phyloP scores from a whole-genome alignment of 2,888 invertebrate genomes.

The Dynastes grantii region DNA sequence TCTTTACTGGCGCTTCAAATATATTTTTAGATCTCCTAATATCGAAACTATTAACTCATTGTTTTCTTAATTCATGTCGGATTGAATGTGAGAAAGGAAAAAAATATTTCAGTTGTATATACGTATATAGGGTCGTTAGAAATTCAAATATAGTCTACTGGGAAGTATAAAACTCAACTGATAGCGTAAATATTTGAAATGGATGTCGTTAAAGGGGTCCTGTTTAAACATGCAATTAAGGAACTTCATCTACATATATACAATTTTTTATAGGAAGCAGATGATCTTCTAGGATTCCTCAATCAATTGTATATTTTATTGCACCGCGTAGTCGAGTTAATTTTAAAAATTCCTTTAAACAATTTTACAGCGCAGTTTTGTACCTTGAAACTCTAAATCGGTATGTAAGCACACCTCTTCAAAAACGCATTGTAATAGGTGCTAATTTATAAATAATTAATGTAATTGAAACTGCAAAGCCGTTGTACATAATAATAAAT shows the following conservation, averaged over 20 bases:
- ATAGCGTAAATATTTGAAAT: constrained; percentile 30
- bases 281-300: not conserved
- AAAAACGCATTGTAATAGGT: constrained; percentile 17
- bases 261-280: constrained; percentile 1
- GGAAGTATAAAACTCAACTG: constrained; percentile 10
- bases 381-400: constrained; percentile 10
- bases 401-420: constrained; percentile 25
- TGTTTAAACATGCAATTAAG: not conserved
- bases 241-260: not conserved
- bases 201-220: constrained; percentile 10
- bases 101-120: not conserved
- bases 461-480: constrained; percentile 13
- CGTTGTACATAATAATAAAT: constrained; percentile 7
- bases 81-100: not conserved
- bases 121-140: not conserved
- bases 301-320: too few species aligned
- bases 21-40: not conserved
- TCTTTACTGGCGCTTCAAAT: not conserved
- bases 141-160: not conserved
- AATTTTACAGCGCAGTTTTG: not conserved
- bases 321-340: too few species aligned
- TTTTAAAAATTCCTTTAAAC: too few species aligned
- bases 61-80: too few species aligned
- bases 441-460: constrained; percentile 46
- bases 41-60: too few species aligned